phyloP scores from a whole-genome alignment of 2,797 vertebrate genomes.

The Pangasius sanitwongsei region DNA sequence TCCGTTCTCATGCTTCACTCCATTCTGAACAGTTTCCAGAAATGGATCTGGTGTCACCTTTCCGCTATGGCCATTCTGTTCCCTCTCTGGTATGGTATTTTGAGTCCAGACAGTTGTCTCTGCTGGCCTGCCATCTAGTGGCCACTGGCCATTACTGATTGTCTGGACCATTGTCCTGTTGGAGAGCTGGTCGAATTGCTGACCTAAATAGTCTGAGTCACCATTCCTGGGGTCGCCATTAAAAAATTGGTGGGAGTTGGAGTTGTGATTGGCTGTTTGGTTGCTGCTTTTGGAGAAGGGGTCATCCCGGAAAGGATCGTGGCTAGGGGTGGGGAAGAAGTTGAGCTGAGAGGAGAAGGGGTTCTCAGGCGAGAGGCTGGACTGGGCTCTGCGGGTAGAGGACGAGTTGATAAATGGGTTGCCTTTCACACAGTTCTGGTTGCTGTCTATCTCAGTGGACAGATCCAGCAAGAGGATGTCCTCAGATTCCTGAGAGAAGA shows the following conservation, averaged over 20 bases:
- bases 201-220: constrained; percentile 81
- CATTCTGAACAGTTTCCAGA: constrained; percentile 78
- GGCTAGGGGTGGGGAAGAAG: constrained; percentile 95
- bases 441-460: constrained; percentile 95
- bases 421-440: constrained; percentile 92
- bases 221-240: constrained; percentile 64
- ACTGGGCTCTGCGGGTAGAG: constrained; percentile 76
- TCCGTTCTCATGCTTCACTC: constrained; percentile 74
- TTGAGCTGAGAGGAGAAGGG: constrained; percentile 85
- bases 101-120: constrained; percentile 55
- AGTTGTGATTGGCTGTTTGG: constrained; percentile 57
- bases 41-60: constrained; percentile 76
- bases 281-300: constrained; percentile 78
- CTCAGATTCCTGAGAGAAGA: constrained; percentile 78
- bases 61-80: constrained; percentile 70
- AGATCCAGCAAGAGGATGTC: constrained; percentile 98
- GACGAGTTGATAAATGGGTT: constrained; percentile 80
- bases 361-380: constrained; percentile 80
- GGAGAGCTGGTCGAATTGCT: constrained; percentile 89
- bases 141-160: constrained; percentile 80
- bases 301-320: constrained; percentile 95
- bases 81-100: constrained; percentile 75
- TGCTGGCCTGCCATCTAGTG: constrained; percentile 73
- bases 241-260: constrained; percentile 43
- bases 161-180: constrained; percentile 56